Conservation (phyloP, 2,888 invertebrate genomes). For the Schrankia costaestrigalis region DNA sequence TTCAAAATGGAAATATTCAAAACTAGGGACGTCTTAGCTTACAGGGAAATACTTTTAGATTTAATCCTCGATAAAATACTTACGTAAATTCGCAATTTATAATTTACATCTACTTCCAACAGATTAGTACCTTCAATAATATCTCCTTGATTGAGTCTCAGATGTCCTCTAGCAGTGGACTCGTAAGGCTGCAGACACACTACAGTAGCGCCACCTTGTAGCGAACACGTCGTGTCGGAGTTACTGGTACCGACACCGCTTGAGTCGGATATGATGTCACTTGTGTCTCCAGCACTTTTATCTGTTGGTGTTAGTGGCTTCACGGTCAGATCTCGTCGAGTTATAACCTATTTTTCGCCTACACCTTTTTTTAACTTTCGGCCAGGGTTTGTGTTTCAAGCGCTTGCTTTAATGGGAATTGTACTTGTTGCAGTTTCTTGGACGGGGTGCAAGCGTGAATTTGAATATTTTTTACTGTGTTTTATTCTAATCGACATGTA, state of each 20-base stretch:
- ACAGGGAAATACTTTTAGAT: no score
- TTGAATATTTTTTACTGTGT: constrained; percentile 4
- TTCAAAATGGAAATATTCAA: no score
- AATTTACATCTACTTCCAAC: no score
- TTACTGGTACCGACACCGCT: constrained; percentile 94
- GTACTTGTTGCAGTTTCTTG: no score
- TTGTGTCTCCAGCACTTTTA: constrained; percentile 93
- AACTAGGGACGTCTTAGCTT: no score
- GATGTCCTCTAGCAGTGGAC: constrained; percentile 86
- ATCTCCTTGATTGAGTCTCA: constrained; percentile 92
- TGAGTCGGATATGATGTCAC: constrained; percentile 95
- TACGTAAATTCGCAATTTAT: no score
- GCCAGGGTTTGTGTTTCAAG: no score
- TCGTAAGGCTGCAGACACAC: constrained; percentile 92
- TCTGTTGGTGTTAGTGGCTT: constrained; percentile 81
- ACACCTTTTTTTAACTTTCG: no score
- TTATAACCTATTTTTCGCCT: no score
- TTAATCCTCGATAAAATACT: no score
- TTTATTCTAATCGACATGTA: constrained; percentile 5
- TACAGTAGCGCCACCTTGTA: constrained; percentile 88
- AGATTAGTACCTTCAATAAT: constrained; percentile 88
- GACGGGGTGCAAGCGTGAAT: no score
- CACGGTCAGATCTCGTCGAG: constrained; percentile 42
- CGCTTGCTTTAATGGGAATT: no score
- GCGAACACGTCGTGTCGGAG: constrained; percentile 90